phyloP scores from a whole-genome alignment of 30 jellyfish, hydroid and myxozoan genomes.

The Hydra vulgaris region DNA sequence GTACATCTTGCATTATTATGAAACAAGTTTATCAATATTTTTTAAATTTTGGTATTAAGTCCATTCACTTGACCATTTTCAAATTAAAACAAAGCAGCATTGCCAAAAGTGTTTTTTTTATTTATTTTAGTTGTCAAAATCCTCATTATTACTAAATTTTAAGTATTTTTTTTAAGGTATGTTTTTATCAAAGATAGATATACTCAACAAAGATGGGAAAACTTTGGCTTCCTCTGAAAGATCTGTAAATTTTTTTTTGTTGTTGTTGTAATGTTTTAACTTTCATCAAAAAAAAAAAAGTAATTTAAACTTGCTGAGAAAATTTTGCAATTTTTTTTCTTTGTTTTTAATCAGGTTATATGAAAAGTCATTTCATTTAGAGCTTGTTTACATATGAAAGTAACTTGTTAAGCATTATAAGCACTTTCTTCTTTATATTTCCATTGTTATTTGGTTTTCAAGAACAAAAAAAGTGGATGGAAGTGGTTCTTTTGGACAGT shows the following conservation, averaged over 20 bases:
- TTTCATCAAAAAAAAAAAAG: too few species aligned
- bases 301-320: too few species aligned
- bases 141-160: too few species aligned
- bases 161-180: background rate
- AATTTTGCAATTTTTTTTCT: too few species aligned
- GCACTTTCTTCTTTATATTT: background rate
- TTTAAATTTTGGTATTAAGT: too few species aligned
- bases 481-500: constrained; percentile 7
- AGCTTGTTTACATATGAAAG: constrained; percentile 8
- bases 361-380: background rate
- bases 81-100: too few species aligned
- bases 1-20: too few species aligned
- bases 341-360: too few species aligned
- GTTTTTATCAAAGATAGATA: constrained; percentile 8
- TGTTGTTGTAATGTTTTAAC: background rate
- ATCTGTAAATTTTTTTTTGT: background rate
- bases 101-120: too few species aligned
- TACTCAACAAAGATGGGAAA: background rate
- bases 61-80: too few species aligned
- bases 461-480: constrained; percentile 3
- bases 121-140: too few species aligned
- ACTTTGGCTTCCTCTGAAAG: background rate
- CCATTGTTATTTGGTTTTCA: constrained; percentile 3
- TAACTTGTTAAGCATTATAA: background rate
- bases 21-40: too few species aligned